Percentiles rank a stretch among this genome's conserved stretches.
These are phyloP conservation scores for Hydractinia echinata DNA, from an alignment of 30 jellyfish, hydroid and myxozoan genomes.

Conservation along the genomic window DNA sequence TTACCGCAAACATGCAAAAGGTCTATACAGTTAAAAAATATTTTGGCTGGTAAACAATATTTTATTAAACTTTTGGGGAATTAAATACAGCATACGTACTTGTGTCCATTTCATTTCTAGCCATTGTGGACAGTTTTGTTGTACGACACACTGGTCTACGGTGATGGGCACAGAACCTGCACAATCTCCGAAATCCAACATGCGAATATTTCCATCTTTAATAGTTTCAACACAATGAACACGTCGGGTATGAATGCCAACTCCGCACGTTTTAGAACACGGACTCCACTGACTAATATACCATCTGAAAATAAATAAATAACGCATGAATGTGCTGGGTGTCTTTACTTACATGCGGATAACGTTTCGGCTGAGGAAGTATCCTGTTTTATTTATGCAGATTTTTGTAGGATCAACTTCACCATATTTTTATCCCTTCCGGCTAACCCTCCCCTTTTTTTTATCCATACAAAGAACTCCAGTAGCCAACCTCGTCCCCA, in stretches of 20 bases:
- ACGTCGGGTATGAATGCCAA: constrained; percentile 72
- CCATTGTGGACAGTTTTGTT: constrained; percentile 72
- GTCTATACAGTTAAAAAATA: neutral
- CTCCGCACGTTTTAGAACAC: constrained; percentile 80
- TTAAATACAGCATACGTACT: constrained; percentile 35
- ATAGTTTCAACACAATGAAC: constrained; percentile 71
- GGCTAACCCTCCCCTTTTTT: no score
- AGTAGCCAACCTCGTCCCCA: no score
- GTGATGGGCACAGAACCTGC: constrained; percentile 51
- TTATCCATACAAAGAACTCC: no score
- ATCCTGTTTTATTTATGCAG: no score
- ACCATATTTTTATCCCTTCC: no score
- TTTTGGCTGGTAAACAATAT: neutral
- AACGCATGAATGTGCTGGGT: no score
- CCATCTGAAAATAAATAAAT: constrained; percentile 51
- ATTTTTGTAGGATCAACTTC: no score
- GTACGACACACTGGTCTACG: constrained; percentile 40
- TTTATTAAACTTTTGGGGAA: neutral
- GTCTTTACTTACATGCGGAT: no score
- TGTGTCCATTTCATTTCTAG: constrained; percentile 54
- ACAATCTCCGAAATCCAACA: constrained; percentile 51
- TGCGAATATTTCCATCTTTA: constrained; percentile 53
- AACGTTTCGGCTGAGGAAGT: no score
- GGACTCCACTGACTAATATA: constrained; percentile 88
- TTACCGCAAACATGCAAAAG: neutral